phyloP scores from a whole-genome alignment of 2,888 invertebrate species.

The Leucania comma region DNA sequence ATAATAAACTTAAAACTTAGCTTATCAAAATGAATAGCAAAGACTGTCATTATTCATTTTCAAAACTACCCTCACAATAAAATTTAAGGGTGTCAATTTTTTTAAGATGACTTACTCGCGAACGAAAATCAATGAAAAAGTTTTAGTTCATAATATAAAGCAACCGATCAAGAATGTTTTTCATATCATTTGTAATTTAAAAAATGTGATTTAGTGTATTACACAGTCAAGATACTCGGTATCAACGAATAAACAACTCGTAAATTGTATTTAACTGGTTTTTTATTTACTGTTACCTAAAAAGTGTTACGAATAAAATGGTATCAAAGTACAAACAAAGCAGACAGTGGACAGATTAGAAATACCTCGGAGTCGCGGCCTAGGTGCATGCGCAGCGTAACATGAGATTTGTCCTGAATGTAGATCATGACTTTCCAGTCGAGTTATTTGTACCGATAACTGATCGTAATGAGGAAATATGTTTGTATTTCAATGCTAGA shows the following conservation, averaged over 20 bases:
- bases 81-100: too few relatives aligned
- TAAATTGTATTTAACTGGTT: neutral
- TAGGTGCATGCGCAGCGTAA: slow-evolving; percentile 24
- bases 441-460: slow-evolving; percentile 41
- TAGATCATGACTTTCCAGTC: slow-evolving; percentile 57
- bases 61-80: too few relatives aligned
- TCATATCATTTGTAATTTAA: too few relatives aligned
- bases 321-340: slow-evolving; percentile 42
- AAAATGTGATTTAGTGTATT: too few relatives aligned
- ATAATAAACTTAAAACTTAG: too few relatives aligned
- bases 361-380: slow-evolving; percentile 38
- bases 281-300: neutral
- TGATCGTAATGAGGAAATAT: slow-evolving; percentile 45
- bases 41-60: too few relatives aligned
- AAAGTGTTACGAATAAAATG: neutral
- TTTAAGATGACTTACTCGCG: too few relatives aligned
- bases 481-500: slow-evolving; percentile 32
- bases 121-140: too few relatives aligned
- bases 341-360: slow-evolving; percentile 29
- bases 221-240: too few relatives aligned
- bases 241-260: neutral
- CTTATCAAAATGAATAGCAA: too few relatives aligned
- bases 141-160: too few relatives aligned
- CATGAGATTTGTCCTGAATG: slow-evolving; percentile 42
- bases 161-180: too few relatives aligned